Evolutionary conservation across 1,140 invertebrate genomes (phyloP), one percentile per base, ranked within the genome.

Genomic region (Formica exsecta): DNA sequence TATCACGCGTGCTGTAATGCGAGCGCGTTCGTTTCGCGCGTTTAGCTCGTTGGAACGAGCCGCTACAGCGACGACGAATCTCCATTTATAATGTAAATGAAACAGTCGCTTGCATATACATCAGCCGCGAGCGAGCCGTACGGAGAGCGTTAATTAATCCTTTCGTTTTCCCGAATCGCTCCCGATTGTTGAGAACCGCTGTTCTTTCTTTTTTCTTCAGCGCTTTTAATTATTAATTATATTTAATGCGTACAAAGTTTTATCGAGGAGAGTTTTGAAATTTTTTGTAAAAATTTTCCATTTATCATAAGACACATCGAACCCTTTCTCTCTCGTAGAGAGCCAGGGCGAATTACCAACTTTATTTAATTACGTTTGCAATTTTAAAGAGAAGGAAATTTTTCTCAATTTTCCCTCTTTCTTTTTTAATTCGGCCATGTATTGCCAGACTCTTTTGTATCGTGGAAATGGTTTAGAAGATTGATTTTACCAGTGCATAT

Each of bases 401-500:
- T n/a, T 36, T 66, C 9, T 66, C 19, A 3, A 38, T 19, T 41
- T 9, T 8, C 22, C 6, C 36, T 41, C 19, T 22, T 66, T 11
- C 16, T 48, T 51, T 19, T 19, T 6, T 51, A 51, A 48, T n/a
- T 73, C n/a, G 1, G 19, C 9, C 41, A 54, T 19, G 13, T 59
- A 38, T 32, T 38, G 9, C 11, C 25, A 13, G 8, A n/a, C 9
- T 48, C 3, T 51, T 51, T 19, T 51, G 16, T 16, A 51, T 51
- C 16, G 3, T 11, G 16, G 9, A 51, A 16, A 51, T 19, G 16
- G 13, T 19, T 86, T 29, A 36, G 16, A 4, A 16, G 13, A 77
- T 66, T 44, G 13, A 11, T 51, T 96, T 97, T 95, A 98, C 98
- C 95, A 99, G 95, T 0, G 98, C 97, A 94, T 99, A 99, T 94